A percentile compares a stretch with the other conserved stretches of the same genome.
phyloP scores from a whole-genome alignment of 2,888 invertebrate species.

The Glyphotaelius pellucidus region DNA sequence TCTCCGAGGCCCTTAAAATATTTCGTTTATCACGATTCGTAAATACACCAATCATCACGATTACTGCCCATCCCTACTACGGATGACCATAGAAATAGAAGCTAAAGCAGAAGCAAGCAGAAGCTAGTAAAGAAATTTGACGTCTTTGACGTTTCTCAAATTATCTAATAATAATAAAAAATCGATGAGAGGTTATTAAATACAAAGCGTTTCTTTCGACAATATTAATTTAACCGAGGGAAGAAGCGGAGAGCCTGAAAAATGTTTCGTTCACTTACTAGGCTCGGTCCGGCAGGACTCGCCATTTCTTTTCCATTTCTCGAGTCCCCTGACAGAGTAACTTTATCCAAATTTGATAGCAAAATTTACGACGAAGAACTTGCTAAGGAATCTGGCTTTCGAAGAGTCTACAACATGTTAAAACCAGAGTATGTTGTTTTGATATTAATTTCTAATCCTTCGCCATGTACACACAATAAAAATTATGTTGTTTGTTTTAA shows the following conservation, averaged over 20 bases:
- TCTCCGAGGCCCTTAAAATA: no score
- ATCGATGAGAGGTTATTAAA: not conserved
- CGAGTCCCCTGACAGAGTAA: not conserved
- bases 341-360: conserved; percentile 45
- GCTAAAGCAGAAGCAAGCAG: no score
- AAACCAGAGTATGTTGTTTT: conserved; percentile 50
- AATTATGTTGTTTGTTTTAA: not conserved
- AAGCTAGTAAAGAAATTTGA: no score
- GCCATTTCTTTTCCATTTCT: not conserved
- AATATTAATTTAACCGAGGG: not conserved
- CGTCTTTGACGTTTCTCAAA: not conserved
- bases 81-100: no score
- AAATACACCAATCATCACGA: no score
- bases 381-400: conserved; percentile 43
- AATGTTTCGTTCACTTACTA: not conserved
- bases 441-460: not conserved
- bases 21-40: no score
- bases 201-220: not conserved
- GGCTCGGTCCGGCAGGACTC: not conserved
- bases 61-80: no score
- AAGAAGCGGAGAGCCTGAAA: not conserved
- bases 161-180: not conserved
- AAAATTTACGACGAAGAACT: conserved; percentile 38
- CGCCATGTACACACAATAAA: not conserved
- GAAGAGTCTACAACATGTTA: conserved; percentile 45